Conservation (phyloP, 2,888 invertebrate species). For the Melanchra persicariae region DNA sequence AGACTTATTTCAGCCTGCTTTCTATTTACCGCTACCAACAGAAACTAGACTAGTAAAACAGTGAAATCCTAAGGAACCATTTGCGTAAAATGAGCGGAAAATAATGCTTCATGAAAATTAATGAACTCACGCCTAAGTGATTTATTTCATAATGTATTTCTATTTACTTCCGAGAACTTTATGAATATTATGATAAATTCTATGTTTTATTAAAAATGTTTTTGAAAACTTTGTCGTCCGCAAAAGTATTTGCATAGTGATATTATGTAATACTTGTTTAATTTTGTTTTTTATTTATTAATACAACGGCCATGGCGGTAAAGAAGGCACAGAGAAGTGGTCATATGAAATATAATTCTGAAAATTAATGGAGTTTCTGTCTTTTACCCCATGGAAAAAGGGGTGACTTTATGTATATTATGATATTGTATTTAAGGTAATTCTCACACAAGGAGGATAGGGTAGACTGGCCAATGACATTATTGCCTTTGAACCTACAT, state of each 20-base stretch:
- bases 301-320: conserved; percentile 3
- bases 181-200: conserved; percentile 66
- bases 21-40: neutral
- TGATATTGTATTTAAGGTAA: no score
- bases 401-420: no score
- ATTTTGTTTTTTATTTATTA: conserved; percentile 44
- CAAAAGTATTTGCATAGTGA: conserved; percentile 59
- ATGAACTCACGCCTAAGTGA: conserved; percentile 59
- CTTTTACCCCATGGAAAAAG: no score
- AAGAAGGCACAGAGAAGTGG: neutral
- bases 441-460: no score
- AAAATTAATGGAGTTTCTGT: no score
- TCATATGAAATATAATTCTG: no score
- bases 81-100: conserved; percentile 47
- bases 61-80: conserved; percentile 31
- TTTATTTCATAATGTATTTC: conserved; percentile 62
- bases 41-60: conserved; percentile 21
- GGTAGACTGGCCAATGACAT: no score
- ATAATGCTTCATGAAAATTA: conserved; percentile 55
- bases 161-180: conserved; percentile 62
- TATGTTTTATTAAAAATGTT: conserved; percentile 64
- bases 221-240: conserved; percentile 53
- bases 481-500: no score
- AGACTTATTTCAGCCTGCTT: neutral
- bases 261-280: conserved; percentile 50